These are phyloP conservation scores for Brienomyrus brachyistius DNA, from an alignment of 2,113 vertebrate species.

Conservation along the genomic window DNA sequence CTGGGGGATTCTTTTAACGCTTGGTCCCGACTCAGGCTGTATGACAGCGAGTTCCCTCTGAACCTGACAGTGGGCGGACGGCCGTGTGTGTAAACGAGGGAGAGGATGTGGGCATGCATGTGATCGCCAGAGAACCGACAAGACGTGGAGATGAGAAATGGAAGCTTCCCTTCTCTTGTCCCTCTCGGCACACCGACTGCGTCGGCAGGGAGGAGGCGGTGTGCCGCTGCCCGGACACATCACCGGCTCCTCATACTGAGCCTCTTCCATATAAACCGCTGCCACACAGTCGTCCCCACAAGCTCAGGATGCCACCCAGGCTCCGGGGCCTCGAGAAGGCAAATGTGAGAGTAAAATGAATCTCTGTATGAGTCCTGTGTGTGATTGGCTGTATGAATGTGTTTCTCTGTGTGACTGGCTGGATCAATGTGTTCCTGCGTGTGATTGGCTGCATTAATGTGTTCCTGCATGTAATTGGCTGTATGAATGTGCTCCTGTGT, in stretches of 20 bases:
- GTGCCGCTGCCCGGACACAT: background rate
- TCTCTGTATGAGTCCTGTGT: background rate
- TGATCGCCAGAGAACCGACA: background rate
- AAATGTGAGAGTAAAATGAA: background rate
- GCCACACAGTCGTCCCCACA: background rate
- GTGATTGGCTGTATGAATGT: no score
- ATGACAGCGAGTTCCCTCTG: background rate
- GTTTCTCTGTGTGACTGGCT: no score
- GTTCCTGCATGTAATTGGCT: no score
- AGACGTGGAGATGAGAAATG: background rate
- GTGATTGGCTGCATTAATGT: no score
- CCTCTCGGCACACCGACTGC: background rate
- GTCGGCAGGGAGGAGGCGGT: background rate
- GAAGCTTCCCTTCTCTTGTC: background rate
- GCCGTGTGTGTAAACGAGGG: background rate
- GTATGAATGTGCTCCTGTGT: no score
- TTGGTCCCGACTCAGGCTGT: background rate
- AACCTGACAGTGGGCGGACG: background rate
- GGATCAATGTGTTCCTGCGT: no score
- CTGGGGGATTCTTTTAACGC: background rate
- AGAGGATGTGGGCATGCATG: background rate
- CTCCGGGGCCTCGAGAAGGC: background rate
- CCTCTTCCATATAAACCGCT: no score
- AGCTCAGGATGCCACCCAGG: background rate
- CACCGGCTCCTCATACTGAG: background rate